Conservation (phyloP, 1,140 invertebrate genomes). For the Ladona fulva region DNA sequence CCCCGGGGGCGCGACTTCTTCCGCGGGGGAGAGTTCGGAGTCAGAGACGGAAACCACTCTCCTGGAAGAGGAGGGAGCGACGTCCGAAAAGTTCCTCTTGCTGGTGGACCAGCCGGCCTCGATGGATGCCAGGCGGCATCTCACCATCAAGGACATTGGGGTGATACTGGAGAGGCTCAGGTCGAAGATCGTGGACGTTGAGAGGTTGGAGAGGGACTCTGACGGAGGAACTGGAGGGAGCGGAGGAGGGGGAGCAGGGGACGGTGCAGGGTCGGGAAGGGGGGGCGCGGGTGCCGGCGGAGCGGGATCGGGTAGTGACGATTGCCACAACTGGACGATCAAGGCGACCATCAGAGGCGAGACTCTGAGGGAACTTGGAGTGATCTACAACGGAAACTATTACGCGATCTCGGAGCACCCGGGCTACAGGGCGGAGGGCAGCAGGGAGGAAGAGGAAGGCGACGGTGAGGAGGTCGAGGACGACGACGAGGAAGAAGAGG, state of each 20-base stretch:
- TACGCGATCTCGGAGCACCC: conserved; percentile 91
- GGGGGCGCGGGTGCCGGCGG: conserved; percentile 84
- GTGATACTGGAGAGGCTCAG: conserved; percentile 81
- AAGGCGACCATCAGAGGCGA: conserved; percentile 86
- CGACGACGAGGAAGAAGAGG: conserved; percentile 34
- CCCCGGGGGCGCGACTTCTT: conserved; percentile 22
- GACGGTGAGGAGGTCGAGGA: conserved; percentile 59
- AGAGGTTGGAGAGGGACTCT: conserved; percentile 77
- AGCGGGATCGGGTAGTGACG: conserved; percentile 79
- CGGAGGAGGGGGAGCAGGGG: conserved; percentile 65
- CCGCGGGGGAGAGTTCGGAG: conserved; percentile 63
- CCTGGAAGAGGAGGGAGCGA: conserved; percentile 78
- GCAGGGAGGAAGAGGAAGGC: conserved; percentile 60
- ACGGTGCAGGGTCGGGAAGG: conserved; percentile 83
- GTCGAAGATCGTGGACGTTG: conserved; percentile 88
- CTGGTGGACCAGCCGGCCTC: conserved; percentile 79
- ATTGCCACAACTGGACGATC: conserved; percentile 91
- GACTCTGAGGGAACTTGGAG: conserved; percentile 76
- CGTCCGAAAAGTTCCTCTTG: conserved; percentile 82
- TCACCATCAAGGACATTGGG: conserved; percentile 90
- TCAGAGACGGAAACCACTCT: conserved; percentile 87
- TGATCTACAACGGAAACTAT: conserved; percentile 92
- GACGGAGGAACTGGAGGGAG: conserved; percentile 37
- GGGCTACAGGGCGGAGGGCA: conserved; percentile 76
- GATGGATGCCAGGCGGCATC: conserved; percentile 79